These are phyloP conservation scores for Mesorhabditis belari DNA, from an alignment of 2,888 invertebrate genomes.

Conservation along the genomic window DNA sequence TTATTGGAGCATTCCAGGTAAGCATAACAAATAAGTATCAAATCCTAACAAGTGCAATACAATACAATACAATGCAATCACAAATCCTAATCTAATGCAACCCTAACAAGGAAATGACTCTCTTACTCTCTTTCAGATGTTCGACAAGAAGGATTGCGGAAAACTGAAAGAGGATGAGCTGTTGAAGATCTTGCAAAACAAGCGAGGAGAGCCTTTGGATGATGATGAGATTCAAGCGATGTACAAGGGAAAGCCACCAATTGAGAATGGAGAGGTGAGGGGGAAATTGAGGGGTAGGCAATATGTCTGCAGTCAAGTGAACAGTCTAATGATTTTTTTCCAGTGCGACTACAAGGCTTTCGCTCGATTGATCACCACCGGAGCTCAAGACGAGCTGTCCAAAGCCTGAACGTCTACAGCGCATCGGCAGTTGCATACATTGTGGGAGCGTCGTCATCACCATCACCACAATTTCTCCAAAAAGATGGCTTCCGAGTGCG, in stretches of 20 bases:
- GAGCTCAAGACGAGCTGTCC: constrained; percentile 54
- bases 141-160: constrained; percentile 56
- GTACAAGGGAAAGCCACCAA: constrained; percentile 55
- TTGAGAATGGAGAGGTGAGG: constrained; percentile 55
- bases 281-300: not conserved
- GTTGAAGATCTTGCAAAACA: constrained; percentile 48
- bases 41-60: too few species aligned
- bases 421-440: constrained; percentile 5
- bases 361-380: constrained; percentile 58
- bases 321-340: not conserved
- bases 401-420: constrained; percentile 17
- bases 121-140: constrained; percentile 55
- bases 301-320: not conserved
- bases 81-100: too few species aligned
- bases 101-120: too few species aligned
- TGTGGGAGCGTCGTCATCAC: not conserved
- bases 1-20: constrained; percentile 56
- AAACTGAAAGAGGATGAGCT: constrained; percentile 57
- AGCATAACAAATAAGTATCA: too few species aligned
- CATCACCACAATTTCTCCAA: not conserved
- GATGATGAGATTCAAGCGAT: constrained; percentile 51
- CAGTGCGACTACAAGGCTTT: constrained; percentile 58
- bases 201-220: constrained; percentile 51
- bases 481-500: not conserved
- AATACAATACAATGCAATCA: too few species aligned